Percentiles rank a stretch among this genome's conserved stretches.
These are phyloP conservation scores for Seira musarum DNA, from an alignment of 2,888 invertebrate species.

Conservation along the genomic window DNA sequence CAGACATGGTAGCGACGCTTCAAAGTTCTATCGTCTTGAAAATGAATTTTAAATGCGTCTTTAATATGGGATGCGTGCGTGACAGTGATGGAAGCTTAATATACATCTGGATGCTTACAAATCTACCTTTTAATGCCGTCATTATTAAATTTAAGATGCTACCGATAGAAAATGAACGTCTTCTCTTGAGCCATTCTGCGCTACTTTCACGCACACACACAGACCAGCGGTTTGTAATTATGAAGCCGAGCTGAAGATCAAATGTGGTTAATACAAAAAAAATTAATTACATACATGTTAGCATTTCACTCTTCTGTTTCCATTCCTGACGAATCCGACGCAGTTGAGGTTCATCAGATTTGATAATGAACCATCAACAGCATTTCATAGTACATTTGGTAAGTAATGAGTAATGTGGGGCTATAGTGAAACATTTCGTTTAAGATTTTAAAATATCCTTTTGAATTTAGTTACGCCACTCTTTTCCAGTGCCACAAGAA, in stretches of 20 bases:
- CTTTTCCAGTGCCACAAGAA: background rate
- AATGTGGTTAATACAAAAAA: constrained; percentile 17
- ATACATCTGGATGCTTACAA: too few species aligned
- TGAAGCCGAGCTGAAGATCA: too few species aligned
- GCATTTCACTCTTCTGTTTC: too few species aligned
- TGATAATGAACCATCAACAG: constrained; percentile 9
- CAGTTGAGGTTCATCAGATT: constrained; percentile 42
- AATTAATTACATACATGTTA: constrained; percentile 46
- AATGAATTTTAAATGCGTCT: constrained; percentile 29
- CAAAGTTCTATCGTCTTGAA: too few species aligned
- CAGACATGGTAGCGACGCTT: too few species aligned
- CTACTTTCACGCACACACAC: too few species aligned
- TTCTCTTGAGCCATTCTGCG: too few species aligned
- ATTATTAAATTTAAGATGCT: too few species aligned
- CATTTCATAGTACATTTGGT: background rate
- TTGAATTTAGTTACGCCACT: background rate
- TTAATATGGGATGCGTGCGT: constrained; percentile 55
- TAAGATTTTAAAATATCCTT: background rate
- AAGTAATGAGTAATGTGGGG: too few species aligned
- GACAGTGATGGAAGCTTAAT: constrained; percentile 29
- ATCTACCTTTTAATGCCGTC: too few species aligned
- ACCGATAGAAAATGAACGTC: too few species aligned
- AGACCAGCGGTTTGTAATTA: too few species aligned
- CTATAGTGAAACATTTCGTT: background rate
- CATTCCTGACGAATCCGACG: constrained; percentile 39